Base-by-base conservation (phyloP, 2,888 invertebrate genomes). In the Heteropelma amictum region DNA sequence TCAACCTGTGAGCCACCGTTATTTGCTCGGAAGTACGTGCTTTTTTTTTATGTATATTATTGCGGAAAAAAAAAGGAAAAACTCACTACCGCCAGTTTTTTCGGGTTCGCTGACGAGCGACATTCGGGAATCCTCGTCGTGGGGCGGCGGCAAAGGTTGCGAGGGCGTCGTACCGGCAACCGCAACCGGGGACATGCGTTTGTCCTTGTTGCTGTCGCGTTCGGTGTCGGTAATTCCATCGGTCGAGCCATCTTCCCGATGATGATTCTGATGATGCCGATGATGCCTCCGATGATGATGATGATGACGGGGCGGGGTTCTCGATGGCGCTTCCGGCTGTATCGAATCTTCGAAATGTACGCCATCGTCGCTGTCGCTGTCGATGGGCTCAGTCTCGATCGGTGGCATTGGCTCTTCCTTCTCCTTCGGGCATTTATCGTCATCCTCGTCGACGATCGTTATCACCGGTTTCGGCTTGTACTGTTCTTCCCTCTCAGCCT, bases 391-490 rank as follows among this genome's bases (percentile, higher is more conserved):
- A 56, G 93, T 93, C 88, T 94, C 93, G 77, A 92, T 91, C 0
- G 91, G 91, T 45, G 94, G 94, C 88, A 94, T 87, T 28, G 82
- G 68, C 38, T 85, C 84, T n/a, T 88, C 87, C 21, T 88, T 87
- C 35, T 89, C 88, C 38, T 89, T 89, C 65, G 88, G 88, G 26
- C 83, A 81, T 54, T 89, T 89, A 5, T 89, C 89, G 33, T 89
- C 89, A 14, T 89, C 89, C 77, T 90, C 90, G 67, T 88, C 88
- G 40, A 90, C 87, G 71, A 91, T 90, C 65, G 90, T 90, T 79
- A 97, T 93, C 64, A 97, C 91, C 79, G 96, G 93, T 83, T 95
- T 94, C 61, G 97, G 97, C 88, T 93, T 93, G 90, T 97, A 96
- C 86, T 94, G 93, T 85, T 94, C 95, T 86, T 97, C 97, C 54